These are phyloP conservation scores for Dendrolimus kikuchii DNA, from an alignment of 1,140 invertebrate species.

Conservation along the genomic window DNA sequence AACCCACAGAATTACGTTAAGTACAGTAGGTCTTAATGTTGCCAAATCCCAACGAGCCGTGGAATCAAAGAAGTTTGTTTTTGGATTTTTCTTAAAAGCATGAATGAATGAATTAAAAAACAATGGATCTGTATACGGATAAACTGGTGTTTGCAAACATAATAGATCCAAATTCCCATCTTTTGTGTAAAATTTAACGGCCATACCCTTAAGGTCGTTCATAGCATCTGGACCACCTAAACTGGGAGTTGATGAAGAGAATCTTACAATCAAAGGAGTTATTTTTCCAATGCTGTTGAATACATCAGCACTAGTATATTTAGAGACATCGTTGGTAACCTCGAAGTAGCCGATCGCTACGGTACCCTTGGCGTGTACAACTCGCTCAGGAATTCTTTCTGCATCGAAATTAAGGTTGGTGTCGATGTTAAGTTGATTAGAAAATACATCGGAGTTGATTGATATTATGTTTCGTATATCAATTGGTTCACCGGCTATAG, in stretches of 20 bases:
- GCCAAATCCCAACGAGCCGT: constrained; percentile 94
- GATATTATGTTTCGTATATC: constrained; percentile 76
- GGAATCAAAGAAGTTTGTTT: constrained; percentile 78
- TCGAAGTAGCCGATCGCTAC: constrained; percentile 97
- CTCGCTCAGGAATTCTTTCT: constrained; percentile 94
- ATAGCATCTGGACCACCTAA: constrained; percentile 85
- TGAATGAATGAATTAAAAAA: constrained; percentile 75
- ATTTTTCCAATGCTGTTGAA: constrained; percentile 89
- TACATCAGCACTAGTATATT: constrained; percentile 87
- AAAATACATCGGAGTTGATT: constrained; percentile 71
- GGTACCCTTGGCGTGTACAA: constrained; percentile 95
- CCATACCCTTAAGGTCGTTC: constrained; percentile 78
- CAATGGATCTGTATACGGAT: constrained; percentile 79
- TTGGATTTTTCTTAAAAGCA: constrained; percentile 78
- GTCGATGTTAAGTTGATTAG: constrained; percentile 87
- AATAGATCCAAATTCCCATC: constrained; percentile 83
- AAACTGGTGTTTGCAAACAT: constrained; percentile 80
- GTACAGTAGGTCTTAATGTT: constrained; percentile 82
- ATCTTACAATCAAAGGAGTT: constrained; percentile 79
- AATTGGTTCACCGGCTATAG: constrained; percentile 81
- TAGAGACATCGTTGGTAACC: constrained; percentile 92
- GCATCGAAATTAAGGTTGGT: constrained; percentile 88
- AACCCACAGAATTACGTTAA: constrained; percentile 85
- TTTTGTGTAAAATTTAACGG: constrained; percentile 82
- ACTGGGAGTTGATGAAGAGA: constrained; percentile 89